Base-by-base conservation (phyloP, 1,140 invertebrate species). In the Eciton burchellii region DNA sequence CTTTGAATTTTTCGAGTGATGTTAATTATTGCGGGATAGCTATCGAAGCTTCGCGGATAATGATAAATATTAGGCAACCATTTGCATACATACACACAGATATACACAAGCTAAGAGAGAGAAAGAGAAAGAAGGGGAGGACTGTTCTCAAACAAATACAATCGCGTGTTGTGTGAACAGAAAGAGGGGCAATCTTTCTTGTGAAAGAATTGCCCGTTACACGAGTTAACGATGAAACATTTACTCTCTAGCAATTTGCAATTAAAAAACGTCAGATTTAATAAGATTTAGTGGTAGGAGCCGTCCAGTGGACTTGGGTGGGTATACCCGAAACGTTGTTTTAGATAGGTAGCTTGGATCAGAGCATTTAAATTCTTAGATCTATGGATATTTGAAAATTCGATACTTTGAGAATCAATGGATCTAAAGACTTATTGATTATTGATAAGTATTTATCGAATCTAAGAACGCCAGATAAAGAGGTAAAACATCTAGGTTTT, bases 221-320 rank as follows among this genome's bases (percentile, higher is more conserved):
- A 77, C 35, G n/a, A 68, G 63, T 79, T 79, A 76, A 71, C 60
- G 66, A 72, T 68, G 70, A 66, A 86, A 89, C 60, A 72, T 85
- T 89, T 84, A 87, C 60, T 68, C 82, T 81, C 88, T 90, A 90
- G 81, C 82, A 54, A 86, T 65, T 35, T 83, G 82, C 65, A 83
- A 71, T 73, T 82, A 83, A n/a, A n/a, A n/a, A n/a, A 87, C 26
- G 62, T 72, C 71, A 87, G 65, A 79, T 84, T 70, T 57, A 77
- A 68, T 88, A 91, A 87, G 74, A 88, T 88, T 35, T 91, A 92
- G 90, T 12, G 82, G 83, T 92, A 92, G 90, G 84, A 90, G 86
- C 91, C 92, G 92, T 93, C 92, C 91, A 91, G 74, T 90, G 90
- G 89, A 85, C 89, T 89, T 85, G 47, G 77, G 81, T 73, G 86